phyloP scores from a whole-genome alignment of 2,888 invertebrate genomes.

The Meteorus colon region DNA sequence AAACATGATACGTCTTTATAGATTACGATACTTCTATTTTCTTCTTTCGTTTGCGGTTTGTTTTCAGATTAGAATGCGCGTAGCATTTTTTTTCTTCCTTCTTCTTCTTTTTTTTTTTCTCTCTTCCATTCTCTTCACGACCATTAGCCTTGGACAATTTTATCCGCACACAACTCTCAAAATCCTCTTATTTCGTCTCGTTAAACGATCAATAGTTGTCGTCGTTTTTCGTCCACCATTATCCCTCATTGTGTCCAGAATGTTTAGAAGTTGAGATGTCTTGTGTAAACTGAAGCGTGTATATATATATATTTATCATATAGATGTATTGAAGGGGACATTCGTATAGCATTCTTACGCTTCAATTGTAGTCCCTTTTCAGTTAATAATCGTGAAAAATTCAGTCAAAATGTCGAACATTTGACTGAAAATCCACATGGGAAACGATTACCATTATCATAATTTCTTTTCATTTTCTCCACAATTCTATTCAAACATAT shows the following conservation, averaged over 20 bases:
- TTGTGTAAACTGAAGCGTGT: neutral
- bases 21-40: neutral
- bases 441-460: neutral
- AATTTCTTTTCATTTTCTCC: neutral
- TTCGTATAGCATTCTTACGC: slow-evolving; percentile 21
- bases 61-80: neutral
- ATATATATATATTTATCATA: neutral
- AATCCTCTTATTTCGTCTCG: slow-evolving; percentile 68
- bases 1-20: neutral
- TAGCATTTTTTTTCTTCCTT: neutral
- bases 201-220: slow-evolving; percentile 60
- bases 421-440: neutral
- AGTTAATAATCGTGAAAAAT: slow-evolving; percentile 31
- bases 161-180: slow-evolving; percentile 19
- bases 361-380: slow-evolving; percentile 22
- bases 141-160: slow-evolving; percentile 8
- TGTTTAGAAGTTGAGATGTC: slow-evolving; percentile 7
- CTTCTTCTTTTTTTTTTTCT: too few relatives aligned
- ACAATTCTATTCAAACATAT: slow-evolving; percentile 13
- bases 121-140: neutral
- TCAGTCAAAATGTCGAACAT: slow-evolving; percentile 30
- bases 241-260: slow-evolving; percentile 8
- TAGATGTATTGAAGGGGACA: neutral
- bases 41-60: neutral
- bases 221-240: slow-evolving; percentile 42